Evolutionary conservation across 2,113 vertebrate species (phyloP), one percentile per base, ranked within the genome.

Genomic region (Sakesphorus luctuosus): DNA sequence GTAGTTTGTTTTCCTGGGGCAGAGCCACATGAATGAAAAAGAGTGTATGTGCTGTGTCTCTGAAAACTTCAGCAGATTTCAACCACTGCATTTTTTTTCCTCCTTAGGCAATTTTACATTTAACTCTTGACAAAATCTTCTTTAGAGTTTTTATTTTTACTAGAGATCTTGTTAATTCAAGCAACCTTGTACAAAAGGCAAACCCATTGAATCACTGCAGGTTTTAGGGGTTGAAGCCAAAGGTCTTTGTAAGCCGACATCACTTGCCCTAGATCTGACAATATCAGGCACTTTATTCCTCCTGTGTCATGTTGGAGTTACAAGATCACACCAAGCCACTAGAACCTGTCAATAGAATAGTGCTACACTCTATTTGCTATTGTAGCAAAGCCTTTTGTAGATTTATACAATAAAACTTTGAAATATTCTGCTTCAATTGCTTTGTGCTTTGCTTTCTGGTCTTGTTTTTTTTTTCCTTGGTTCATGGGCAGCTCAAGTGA

Each of bases 381-480:
- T 96, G 90, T 84, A 97, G 94, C 90, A 90, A 96, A 94, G 87
- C 82, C 90, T 93, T 97, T 97, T 97, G 90, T 97, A 97, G 95
- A 87, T 97, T 97, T 97, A 97, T 97, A 95, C 65, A 97, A 97
- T 97, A 96, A 97, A 97, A 95, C 66, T 86, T 95, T 85, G 94
- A 89, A 86, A 91, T 87, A 95, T 43, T 46, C 74, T 91, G 47
- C 81, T 90, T 90, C 93, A 94, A 4, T 28, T 31, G 9, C 28
- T 59, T 78, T 11, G 33, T 38, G 53, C 11, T 56, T 92, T 47
- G 3, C 44, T 68, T 86, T 73, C 21, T 58, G 29, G 6, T 35
- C 78, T 91, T 87, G 14, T 73, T 21, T 50, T 47, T 91, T 52
- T 73, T 21, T 44, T 40, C 21, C 11, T 72, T 18, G 40, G 9